These are phyloP conservation scores for Drosophila kokeensis DNA, from an alignment of 2,888 invertebrate species.

Conservation along the genomic window DNA sequence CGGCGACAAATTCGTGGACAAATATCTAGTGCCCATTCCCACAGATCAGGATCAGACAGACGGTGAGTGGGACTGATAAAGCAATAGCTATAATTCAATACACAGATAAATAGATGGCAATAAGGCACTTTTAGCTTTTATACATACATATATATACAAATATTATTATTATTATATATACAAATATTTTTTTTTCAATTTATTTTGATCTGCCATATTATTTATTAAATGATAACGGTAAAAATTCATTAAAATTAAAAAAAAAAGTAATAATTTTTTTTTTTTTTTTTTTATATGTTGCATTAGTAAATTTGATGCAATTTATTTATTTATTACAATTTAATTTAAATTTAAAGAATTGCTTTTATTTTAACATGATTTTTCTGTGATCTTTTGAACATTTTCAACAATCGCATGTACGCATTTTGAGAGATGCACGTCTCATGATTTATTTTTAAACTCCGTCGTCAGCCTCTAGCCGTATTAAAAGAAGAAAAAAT, in stretches of 20 bases:
- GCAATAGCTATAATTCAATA: constrained; percentile 18
- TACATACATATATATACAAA: background rate
- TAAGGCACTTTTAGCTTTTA: background rate
- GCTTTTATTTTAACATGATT: background rate
- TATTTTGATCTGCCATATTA: background rate
- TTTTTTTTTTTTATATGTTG: too few relatives aligned
- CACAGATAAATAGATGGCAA: background rate
- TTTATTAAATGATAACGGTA: background rate
- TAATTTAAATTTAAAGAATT: background rate
- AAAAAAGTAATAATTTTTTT: background rate
- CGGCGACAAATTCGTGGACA: constrained; percentile 93
- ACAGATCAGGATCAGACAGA: constrained; percentile 88
- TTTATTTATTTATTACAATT: background rate
- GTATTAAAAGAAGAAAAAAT: background rate
- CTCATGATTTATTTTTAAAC: constrained; percentile 51
- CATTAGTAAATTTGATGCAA: background rate
- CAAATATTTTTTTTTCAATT: background rate
- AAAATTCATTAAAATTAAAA: background rate
- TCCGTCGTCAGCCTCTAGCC: constrained; percentile 32
- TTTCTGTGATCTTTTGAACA: background rate
- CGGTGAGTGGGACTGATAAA: constrained; percentile 85
- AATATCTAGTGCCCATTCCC: constrained; percentile 88
- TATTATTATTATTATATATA: too few relatives aligned
- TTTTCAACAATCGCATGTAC: background rate
- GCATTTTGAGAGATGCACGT: background rate